Evolutionary conservation across 2,113 vertebrate species (phyloP).

Genomic region (Tympanuchus pallidicinctus): DNA sequence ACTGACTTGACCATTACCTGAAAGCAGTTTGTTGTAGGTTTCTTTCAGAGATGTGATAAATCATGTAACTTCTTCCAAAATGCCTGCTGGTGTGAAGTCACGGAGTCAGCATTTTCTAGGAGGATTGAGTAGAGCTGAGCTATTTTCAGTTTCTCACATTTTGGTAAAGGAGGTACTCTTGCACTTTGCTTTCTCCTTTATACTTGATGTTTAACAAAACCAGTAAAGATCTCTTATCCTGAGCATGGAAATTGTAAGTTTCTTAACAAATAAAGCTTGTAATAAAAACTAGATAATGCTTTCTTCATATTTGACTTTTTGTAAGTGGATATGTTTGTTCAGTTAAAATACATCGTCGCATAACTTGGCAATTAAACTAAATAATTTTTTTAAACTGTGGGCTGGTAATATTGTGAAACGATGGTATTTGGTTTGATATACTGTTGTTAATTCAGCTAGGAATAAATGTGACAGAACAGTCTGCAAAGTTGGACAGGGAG

Average conservation of each 20-base stretch:
- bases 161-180: neutral
- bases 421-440: constrained; percentile 29
- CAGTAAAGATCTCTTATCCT: neutral
- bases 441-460: constrained; percentile 7
- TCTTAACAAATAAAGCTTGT: neutral
- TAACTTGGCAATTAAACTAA: constrained; percentile 14
- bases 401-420: neutral
- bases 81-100: rapidly evolving
- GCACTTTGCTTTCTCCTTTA: neutral
- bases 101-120: neutral
- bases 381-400: neutral
- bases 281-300: neutral
- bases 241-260: neutral
- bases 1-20: neutral
- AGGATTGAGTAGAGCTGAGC: neutral
- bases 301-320: neutral
- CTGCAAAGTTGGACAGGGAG: constrained; percentile 17
- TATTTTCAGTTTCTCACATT: rapidly evolving
- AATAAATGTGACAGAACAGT: constrained; percentile 19
- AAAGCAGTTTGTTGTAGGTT: neutral
- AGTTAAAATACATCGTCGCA: neutral
- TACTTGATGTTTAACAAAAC: neutral
- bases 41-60: neutral
- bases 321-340: neutral
- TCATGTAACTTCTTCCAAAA: neutral